phyloP scores from a whole-genome alignment of 2,888 invertebrate genomes.

The Geophilus truncorum region DNA sequence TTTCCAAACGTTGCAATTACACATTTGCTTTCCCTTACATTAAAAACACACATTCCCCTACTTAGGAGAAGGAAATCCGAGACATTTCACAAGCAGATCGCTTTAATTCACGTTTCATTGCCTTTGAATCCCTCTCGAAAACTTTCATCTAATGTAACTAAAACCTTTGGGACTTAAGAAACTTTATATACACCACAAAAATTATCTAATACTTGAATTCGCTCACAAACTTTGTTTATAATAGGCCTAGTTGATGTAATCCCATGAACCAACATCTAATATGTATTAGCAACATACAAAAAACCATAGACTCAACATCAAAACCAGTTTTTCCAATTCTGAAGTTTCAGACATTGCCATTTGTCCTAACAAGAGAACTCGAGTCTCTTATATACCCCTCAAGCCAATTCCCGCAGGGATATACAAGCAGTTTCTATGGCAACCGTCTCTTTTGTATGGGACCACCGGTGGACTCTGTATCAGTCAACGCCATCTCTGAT shows the following conservation, averaged over 20 bases:
- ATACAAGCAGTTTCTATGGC: constrained; percentile 16
- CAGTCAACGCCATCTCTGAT: constrained; percentile 21
- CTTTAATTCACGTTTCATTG: too few species aligned
- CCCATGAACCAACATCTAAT: not conserved
- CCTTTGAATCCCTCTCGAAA: too few species aligned
- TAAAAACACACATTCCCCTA: not conserved
- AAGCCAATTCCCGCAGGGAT: constrained; percentile 22
- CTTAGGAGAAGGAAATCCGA: too few species aligned
- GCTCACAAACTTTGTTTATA: too few species aligned
- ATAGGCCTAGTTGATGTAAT: too few species aligned
- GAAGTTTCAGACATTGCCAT: not conserved
- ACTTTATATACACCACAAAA: too few species aligned
- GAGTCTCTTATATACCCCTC: not conserved
- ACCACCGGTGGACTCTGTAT: not conserved
- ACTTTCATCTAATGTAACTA: too few species aligned
- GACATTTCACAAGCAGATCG: too few species aligned
- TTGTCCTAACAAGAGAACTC: not conserved
- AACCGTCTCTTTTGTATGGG: constrained; percentile 27
- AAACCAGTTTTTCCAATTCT: constrained; percentile 9
- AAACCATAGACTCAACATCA: not conserved
- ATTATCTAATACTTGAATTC: too few species aligned
- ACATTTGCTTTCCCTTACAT: not conserved
- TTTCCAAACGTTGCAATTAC: not conserved
- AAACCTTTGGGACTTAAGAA: too few species aligned
- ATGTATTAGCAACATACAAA: too few species aligned